Base-by-base conservation (phyloP, 2,888 invertebrate species). In the Tholera decimalis region DNA sequence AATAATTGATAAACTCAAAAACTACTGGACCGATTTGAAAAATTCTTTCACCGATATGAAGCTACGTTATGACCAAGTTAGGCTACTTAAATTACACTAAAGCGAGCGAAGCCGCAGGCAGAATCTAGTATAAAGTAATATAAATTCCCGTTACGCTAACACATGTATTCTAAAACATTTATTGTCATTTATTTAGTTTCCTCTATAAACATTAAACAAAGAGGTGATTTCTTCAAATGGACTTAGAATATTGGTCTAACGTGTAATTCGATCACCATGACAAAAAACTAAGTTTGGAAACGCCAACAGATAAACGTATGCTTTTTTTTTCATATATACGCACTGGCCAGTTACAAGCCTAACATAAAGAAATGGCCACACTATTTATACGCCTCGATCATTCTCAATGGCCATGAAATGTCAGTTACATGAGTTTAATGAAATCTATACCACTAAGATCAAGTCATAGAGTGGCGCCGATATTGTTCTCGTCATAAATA, bases 341-440 rank as follows among this genome's bases (percentile, higher is more conserved):
- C 11, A 30, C 6, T 24, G 11, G 15, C n/a, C 26, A 8, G 28
- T 47, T 33, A 67, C 4, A 58, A 50, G 28, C 20, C 39, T 51
- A 47, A 26, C 24, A 58, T 57, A 57, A 70, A 70, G 56, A 63
- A 73, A 63, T 58, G 54, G 50, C 53, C 43, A 58, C 37, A 63
- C 53, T 67, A 60, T 47, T n/a, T n/a, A 72, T 39, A 37, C 43
- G 30, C 28, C 56, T 62, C 66, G 51, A 69, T 62, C 56, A 50
- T 22, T 61, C 30, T 39, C 68, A 63, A 24, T 49, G 68, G 46
- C 76, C 77, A 37, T 64, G 57, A 66, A 70, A 50, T 68, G 66
- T 71, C 68, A 64, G 71, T 75, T 46, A 79, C 57, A 57, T 71
- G 78, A 80, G 65, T 55, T 74, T 41, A 76, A 68, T 72, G 71